phyloP scores from a whole-genome alignment of 2,113 vertebrate species.

The Muntiacus reevesi region DNA sequence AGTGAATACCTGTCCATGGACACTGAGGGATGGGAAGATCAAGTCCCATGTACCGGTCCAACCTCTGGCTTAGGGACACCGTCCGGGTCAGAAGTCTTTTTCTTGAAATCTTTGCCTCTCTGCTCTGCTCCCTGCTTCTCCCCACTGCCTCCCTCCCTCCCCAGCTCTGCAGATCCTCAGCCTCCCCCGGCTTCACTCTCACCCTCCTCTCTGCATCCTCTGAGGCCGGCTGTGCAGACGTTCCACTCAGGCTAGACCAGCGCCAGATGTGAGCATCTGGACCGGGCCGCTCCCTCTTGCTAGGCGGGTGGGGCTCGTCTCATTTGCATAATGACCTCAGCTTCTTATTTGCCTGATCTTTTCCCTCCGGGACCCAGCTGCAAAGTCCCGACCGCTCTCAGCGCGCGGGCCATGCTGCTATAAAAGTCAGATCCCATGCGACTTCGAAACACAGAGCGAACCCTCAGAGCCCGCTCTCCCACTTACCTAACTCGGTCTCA shows the following conservation, averaged over 20 bases:
- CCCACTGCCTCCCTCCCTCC: not conserved
- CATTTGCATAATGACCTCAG: conserved; percentile 37
- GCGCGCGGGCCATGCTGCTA: not conserved
- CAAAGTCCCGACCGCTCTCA: fast-evolving
- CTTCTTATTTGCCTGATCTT: conserved; percentile 32
- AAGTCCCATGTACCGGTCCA: not conserved
- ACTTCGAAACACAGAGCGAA: not conserved
- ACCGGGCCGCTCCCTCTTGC: not conserved
- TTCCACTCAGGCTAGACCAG: not conserved
- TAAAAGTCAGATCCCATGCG: conserved; percentile 43
- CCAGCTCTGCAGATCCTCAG: not conserved
- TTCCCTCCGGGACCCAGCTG: not conserved
- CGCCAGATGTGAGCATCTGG: not conserved
- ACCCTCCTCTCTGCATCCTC: not conserved
- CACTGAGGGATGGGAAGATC: not conserved
- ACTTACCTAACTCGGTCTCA: not conserved
- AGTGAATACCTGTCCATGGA: not conserved
- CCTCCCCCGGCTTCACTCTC: not conserved
- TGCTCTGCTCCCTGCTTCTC: not conserved
- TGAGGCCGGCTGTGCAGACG: not conserved
- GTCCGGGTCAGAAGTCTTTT: not conserved
- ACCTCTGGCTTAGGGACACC: not conserved
- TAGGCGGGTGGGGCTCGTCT: not conserved
- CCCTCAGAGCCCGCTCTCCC: not conserved
- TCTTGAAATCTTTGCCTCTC: not conserved